A percentile compares a stretch with the other conserved stretches of the same genome.
phyloP scores from a whole-genome alignment of 2,113 vertebrate genomes.

The Crotalus horridus region DNA sequence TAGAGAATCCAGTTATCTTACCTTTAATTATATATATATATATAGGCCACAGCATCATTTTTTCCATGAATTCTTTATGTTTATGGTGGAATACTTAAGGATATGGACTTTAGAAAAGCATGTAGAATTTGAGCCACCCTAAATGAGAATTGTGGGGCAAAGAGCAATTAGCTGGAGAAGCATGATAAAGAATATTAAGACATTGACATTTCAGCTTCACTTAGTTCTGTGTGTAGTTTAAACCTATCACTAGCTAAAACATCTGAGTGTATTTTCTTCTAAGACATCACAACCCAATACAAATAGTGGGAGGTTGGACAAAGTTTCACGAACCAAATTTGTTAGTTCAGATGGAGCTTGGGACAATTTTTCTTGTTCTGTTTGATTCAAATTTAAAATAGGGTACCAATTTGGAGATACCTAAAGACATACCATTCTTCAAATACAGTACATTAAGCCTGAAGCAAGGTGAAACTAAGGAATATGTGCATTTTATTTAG shows the following conservation, averaged over 20 bases:
- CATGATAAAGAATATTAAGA: not conserved
- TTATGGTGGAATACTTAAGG: not conserved
- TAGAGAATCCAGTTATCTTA: not conserved
- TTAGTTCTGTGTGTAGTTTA: not conserved
- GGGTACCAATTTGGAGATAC: not conserved
- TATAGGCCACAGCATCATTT: not conserved
- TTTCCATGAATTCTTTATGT: not conserved
- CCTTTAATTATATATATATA: not conserved
- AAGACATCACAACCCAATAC: not conserved
- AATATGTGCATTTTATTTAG: not conserved
- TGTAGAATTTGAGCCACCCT: not conserved
- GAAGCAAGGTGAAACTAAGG: not conserved
- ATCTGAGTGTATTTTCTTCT: not conserved
- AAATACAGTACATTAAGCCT: not conserved
- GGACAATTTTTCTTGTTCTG: not conserved
- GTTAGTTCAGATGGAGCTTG: not conserved
- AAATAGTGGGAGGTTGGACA: not conserved
- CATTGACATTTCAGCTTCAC: not conserved
- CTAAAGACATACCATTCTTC: not conserved
- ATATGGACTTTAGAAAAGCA: not conserved
- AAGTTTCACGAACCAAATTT: not conserved
- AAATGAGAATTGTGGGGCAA: not conserved
- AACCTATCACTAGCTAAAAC: not conserved
- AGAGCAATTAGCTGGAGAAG: not conserved
- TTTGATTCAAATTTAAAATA: not conserved